Evolutionary conservation across 2,797 vertebrate genomes (phyloP), one percentile per base, ranked within the genome.

Genomic region (Periparus ater): DNA sequence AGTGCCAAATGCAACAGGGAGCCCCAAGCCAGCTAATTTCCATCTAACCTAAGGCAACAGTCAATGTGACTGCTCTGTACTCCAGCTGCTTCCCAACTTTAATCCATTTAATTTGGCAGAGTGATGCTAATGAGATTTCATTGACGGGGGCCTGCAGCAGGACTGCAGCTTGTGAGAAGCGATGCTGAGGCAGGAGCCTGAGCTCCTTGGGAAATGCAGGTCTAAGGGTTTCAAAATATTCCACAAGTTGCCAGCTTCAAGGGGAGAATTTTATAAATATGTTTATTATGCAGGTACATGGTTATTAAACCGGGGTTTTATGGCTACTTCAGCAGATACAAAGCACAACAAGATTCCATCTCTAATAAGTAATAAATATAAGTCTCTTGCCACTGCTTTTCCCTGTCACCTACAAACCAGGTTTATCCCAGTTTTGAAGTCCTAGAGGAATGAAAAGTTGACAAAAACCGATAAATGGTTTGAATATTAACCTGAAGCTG

Each of bases 61-160:
- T 81, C 86, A 85, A 58, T 68, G 77, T 91, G 60, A 88, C 87
- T 91, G 73, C 58, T 74, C 80, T 68, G 60, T 3, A 4, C 38
- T 85, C 75, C 78, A 93, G 76, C 63, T 91, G 74, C 78, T 88
- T 95, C 72, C 90, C 93, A 94, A 36, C 78, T 95, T 92, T 79
- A 93, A 96, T 95, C 78, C 87, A 87, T 96, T 97, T 97, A 92
- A 95, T 95, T 94, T 90, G 86, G 80, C 65, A 74, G 85, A 88
- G 68, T 81, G 92, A 91, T 95, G 94, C 91, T 97, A 96, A 97
- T 96, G 95, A 95, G 91, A 96, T 96, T 96, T 96, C 60, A 47
- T 60, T 72, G 91, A 80, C 23, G 72, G 57, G 57, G 42, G 61
- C 60, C 77, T 81, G n/a, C 65, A 10, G n/a, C 42, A 88, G 84